Conservation (phyloP, 2,888 invertebrate species). For the Sylvicola cinctus region DNA sequence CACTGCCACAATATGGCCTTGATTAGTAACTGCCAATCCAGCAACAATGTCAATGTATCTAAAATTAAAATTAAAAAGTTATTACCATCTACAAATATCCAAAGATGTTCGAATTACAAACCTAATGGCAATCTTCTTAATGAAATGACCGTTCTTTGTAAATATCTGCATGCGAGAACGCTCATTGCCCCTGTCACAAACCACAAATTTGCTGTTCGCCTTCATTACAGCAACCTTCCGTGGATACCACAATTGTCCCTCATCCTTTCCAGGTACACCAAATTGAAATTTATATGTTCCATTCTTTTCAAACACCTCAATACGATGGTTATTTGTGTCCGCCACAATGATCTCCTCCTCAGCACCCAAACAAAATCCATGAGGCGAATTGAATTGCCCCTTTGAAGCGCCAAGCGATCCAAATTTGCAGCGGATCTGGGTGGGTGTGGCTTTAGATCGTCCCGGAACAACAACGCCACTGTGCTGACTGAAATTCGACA, state of each 20-base stretch:
- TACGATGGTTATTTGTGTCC: slow-evolving; percentile 90
- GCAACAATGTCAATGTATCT: slow-evolving; percentile 82
- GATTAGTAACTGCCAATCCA: slow-evolving; percentile 78
- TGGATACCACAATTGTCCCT: slow-evolving; percentile 94
- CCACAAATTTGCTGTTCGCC: slow-evolving; percentile 77
- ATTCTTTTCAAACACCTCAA: slow-evolving; percentile 86
- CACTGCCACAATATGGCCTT: slow-evolving; percentile 88
- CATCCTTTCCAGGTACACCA: slow-evolving; percentile 85
- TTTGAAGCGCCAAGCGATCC: slow-evolving; percentile 83
- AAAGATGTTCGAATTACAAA: slow-evolving; percentile 7
- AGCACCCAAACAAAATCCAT: slow-evolving; percentile 86
- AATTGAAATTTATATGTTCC: slow-evolving; percentile 88
- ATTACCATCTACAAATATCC: neutral
- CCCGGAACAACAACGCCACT: slow-evolving; percentile 36
- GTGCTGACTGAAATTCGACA: slow-evolving; percentile 23
- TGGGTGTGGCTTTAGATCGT: slow-evolving; percentile 54
- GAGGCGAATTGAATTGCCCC: slow-evolving; percentile 91
- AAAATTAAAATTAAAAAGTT: too few relatives aligned
- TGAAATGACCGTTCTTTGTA: slow-evolving; percentile 84
- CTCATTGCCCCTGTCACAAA: slow-evolving; percentile 93
- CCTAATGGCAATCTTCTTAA: slow-evolving; percentile 78
- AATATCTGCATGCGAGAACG: slow-evolving; percentile 95
- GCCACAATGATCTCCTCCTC: slow-evolving; percentile 95
- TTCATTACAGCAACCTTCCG: slow-evolving; percentile 86
- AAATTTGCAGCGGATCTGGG: slow-evolving; percentile 83